phyloP scores from a whole-genome alignment of 1,140 invertebrate genomes.

The Ruditapes philippinarum region DNA sequence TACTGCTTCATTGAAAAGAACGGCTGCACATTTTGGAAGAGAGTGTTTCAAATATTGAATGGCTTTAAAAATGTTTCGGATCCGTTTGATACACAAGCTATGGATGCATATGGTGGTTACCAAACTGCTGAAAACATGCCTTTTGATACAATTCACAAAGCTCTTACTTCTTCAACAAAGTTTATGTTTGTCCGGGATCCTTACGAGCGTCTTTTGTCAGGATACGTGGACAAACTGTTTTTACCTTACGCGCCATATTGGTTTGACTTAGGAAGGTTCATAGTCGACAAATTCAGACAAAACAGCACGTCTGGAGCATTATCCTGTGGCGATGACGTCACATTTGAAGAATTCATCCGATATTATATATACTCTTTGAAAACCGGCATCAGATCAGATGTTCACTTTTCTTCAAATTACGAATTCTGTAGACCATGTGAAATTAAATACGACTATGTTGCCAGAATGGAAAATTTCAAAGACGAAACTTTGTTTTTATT shows the following conservation, averaged over 20 bases:
- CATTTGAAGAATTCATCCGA: conserved; percentile 73
- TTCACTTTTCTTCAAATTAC: conserved; percentile 66
- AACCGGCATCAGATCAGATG: conserved; percentile 60
- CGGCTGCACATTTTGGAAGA: conserved; percentile 47
- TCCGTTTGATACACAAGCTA: not conserved
- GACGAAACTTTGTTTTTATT: conserved; percentile 68
- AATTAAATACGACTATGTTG: conserved; percentile 71
- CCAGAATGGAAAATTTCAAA: conserved; percentile 74
- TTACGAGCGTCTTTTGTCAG: conserved; percentile 44
- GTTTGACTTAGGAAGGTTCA: conserved; percentile 59
- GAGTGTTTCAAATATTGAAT: not conserved
- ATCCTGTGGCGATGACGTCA: conserved; percentile 73
- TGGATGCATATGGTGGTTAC: not conserved
- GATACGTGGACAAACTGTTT: conserved; percentile 56
- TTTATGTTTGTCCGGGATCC: conserved; percentile 57
- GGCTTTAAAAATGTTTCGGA: conserved; percentile 62
- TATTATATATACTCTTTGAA: conserved; percentile 66
- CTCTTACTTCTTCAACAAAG: not conserved
- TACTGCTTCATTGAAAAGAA: conserved; percentile 56
- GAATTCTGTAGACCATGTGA: conserved; percentile 75
- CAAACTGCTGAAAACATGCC: not conserved
- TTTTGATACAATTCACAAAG: not conserved
- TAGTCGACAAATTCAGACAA: conserved; percentile 62
- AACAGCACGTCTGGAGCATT: not conserved
- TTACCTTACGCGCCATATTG: conserved; percentile 46